Base-by-base conservation (phyloP, 1,140 invertebrate genomes). In the Panagrolaimus sp. region DNA sequence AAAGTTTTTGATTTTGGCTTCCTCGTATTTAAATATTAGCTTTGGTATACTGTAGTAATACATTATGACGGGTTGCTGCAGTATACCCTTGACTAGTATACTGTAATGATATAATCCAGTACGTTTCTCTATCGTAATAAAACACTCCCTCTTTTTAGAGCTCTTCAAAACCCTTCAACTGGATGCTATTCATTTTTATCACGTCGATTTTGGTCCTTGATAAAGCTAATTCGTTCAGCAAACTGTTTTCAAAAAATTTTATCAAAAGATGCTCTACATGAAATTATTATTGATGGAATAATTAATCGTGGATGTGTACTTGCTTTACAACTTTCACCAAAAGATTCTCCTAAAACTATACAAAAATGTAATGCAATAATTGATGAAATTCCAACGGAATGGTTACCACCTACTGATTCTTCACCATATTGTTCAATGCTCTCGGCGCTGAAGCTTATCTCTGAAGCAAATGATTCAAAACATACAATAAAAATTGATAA, bases 221-320 rank as follows among this genome's bases (percentile, higher is more conserved):
- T 75, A 13, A 38, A 73, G 69, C 51, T 72, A 27, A 72, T 72
- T 46, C 70, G 69, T 25, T 66, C 69, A 9, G 44, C 72, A 43
- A 48, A 57, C 31, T 67, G 57, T 8, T 73, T 73, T 48, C 72
- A 72, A 9, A 27, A 53, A 38, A 63, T 73, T 23, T n/a, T 73
- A 27, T 73, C 72, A 0, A 65, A 73, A 23, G 13, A 20, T 1
- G 47, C 44, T 11, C 73, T 73, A 14, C 73, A 73, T 43, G 72
- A 73, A 51, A 38, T 75, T n/a, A 23, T 73, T 13, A 65, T 73
- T 38, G 72, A 73, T 25, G 72, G 72, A 20, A 46, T 74, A 31
- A 61, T 73, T 1, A 74, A 74, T 57, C 72, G 72, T 47, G 47
- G 66, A 51, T 63, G 45, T 13, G 67, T 73, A 20, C 31, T 73